Percentiles rank a stretch among this genome's conserved stretches.
These are phyloP conservation scores for Periparus ater DNA, from an alignment of 2,797 vertebrate genomes.

Conservation along the genomic window DNA sequence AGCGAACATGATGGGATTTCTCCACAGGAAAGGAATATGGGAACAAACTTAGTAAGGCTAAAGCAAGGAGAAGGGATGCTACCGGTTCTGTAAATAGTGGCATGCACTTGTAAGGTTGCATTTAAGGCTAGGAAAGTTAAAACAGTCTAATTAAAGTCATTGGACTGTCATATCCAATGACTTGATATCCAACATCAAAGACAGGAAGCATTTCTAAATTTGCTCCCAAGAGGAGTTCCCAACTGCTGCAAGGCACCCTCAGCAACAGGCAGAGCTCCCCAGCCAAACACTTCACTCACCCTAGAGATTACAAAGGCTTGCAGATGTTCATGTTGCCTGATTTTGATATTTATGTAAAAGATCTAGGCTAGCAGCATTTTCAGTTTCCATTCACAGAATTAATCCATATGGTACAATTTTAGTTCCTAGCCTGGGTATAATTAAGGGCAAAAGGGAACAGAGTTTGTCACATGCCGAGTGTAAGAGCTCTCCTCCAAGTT, in stretches of 20 bases:
- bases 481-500: not conserved
- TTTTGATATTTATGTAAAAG: not conserved
- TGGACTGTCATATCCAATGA: not conserved
- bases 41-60: not conserved
- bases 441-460: not conserved
- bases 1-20: not conserved
- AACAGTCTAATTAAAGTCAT: not conserved
- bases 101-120: not conserved
- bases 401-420: not conserved
- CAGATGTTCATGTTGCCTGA: accelerated
- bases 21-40: not conserved
- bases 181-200: not conserved
- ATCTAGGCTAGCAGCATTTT: not conserved
- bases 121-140: not conserved
- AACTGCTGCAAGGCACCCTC: not conserved
- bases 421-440: not conserved
- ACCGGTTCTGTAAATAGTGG: not conserved
- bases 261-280: not conserved
- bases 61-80: not conserved
- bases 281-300: not conserved
- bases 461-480: not conserved
- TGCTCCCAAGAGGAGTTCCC: not conserved
- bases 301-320: not conserved
- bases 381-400: not conserved
- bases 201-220: not conserved